Conservation (phyloP, 2,888 invertebrate species). For the Epirrita christyi region DNA sequence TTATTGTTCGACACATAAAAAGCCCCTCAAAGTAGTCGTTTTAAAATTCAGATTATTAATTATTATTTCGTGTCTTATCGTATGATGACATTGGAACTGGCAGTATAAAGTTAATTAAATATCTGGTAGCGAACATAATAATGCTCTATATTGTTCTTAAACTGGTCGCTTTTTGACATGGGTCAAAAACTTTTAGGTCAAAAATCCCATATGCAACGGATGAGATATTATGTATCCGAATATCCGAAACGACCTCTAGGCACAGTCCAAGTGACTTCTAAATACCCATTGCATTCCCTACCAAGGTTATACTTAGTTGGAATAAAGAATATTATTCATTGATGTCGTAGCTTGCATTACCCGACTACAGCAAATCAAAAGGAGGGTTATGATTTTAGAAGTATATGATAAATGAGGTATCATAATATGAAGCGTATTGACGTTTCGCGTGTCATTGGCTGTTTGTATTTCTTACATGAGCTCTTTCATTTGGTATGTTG, state of each 20-base stretch:
- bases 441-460: too few relatives aligned
- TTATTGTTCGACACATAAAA: slow-evolving; percentile 26
- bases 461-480: too few relatives aligned
- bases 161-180: slow-evolving; percentile 9
- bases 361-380: too few relatives aligned
- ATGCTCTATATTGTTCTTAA: slow-evolving; percentile 24
- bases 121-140: slow-evolving; percentile 25
- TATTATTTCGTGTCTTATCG: slow-evolving; percentile 28
- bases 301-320: slow-evolving; percentile 12
- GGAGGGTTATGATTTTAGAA: too few relatives aligned
- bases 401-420: too few relatives aligned
- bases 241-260: slow-evolving; percentile 18
- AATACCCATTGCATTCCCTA: slow-evolving; percentile 11
- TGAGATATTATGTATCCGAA: slow-evolving; percentile 17
- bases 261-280: slow-evolving; percentile 17
- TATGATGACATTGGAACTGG: slow-evolving; percentile 19
- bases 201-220: slow-evolving; percentile 28
- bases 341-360: too few relatives aligned
- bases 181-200: slow-evolving; percentile 22
- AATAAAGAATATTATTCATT: neutral
- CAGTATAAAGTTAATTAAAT: slow-evolving; percentile 4
- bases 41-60: slow-evolving; percentile 29
- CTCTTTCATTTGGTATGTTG: too few relatives aligned
- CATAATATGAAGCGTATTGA: too few relatives aligned
- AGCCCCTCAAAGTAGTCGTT: slow-evolving; percentile 24